Evolutionary conservation across 2,797 vertebrate species (phyloP), one percentile per base, ranked within the genome.

Genomic region (Schizopygopsis pylzovi): DNA sequence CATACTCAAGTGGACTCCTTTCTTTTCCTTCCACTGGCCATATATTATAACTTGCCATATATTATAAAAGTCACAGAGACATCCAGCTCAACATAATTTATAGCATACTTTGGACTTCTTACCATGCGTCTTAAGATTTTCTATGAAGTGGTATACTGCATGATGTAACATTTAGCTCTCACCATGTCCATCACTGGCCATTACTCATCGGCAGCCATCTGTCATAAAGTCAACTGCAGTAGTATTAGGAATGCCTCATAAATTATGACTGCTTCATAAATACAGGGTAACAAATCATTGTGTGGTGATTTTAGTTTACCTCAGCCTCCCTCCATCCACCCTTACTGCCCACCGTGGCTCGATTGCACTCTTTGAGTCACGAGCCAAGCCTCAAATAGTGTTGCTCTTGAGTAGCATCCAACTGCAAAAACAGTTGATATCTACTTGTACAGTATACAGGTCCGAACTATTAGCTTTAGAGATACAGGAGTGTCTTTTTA

Each of bases 361-460:
- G 89, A 84, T 90, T 90, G 85, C 86, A 87, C 79, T 91, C 88
- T 90, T 86, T 73, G 86, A 87, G 80, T 87, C 87, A 91, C 84
- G 81, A 90, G 92, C 93, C 93, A 93, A 92, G 90, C 90, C 87
- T 87, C 86, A 86, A 89, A 91, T 91, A 89, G 92, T 93, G 90
- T 93, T 94, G 90, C 87, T 93, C 88, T 94, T 93, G 93, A 93
- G 87, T 63, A 37, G 79, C 1, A 88, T 93, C 93, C 92, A 93
- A 91, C 89, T 90, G 90, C 90, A 89, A 92, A 89, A 91, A 92
- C 22, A 87, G 89, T 92, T 90, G 91, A 94, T 92, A 93, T 94
- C 90, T 93, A 92, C 92, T 93, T 75, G 70, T 88, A 89, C 86
- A 39, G 22, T 41, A 72, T 89, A 88, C 88, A 87, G 90, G 91